These are phyloP conservation scores for Sipunculus nudus DNA, from an alignment of 2,888 invertebrate species.

Conservation along the genomic window DNA sequence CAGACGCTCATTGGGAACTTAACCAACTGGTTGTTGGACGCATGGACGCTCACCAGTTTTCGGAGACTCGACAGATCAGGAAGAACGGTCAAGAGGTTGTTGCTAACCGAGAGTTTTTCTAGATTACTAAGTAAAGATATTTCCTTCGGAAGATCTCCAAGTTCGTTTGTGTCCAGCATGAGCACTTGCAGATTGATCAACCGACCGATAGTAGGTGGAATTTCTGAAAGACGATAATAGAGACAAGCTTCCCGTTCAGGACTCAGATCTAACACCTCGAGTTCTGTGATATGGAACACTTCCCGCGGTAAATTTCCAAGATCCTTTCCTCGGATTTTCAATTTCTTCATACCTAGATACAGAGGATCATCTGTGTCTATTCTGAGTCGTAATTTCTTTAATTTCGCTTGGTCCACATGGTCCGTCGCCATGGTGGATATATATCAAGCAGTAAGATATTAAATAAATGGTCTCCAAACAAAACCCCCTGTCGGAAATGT, in stretches of 20 bases:
- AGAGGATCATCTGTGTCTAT: slow-evolving; percentile 57
- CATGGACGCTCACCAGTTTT: slow-evolving; percentile 57
- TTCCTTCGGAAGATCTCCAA: slow-evolving; percentile 55
- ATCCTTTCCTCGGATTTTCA: slow-evolving; percentile 60
- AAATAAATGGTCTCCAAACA: too few relatives aligned
- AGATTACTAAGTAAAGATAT: slow-evolving; percentile 54
- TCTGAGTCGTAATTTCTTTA: slow-evolving; percentile 44
- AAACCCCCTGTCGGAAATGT: too few relatives aligned
- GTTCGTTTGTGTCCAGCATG: slow-evolving; percentile 63
- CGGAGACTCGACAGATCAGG: slow-evolving; percentile 51
- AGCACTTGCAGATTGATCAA: slow-evolving; percentile 59
- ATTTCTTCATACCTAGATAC: slow-evolving; percentile 55
- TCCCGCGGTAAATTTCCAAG: slow-evolving; percentile 53
- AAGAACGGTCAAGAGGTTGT: slow-evolving; percentile 55
- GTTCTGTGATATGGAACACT: slow-evolving; percentile 58
- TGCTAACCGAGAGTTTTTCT: slow-evolving; percentile 63
- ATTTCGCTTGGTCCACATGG: not conserved
- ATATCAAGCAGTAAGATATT: too few relatives aligned
- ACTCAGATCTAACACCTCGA: slow-evolving; percentile 64
- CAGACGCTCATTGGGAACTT: slow-evolving; percentile 58
- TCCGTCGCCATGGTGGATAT: too few relatives aligned
- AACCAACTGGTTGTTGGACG: slow-evolving; percentile 65
- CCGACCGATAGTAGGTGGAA: slow-evolving; percentile 57
- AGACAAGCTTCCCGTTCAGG: slow-evolving; percentile 64
- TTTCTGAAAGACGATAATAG: slow-evolving; percentile 52